phyloP scores from a whole-genome alignment of 2,888 invertebrate genomes.

The Oegoconia quadripuncta region DNA sequence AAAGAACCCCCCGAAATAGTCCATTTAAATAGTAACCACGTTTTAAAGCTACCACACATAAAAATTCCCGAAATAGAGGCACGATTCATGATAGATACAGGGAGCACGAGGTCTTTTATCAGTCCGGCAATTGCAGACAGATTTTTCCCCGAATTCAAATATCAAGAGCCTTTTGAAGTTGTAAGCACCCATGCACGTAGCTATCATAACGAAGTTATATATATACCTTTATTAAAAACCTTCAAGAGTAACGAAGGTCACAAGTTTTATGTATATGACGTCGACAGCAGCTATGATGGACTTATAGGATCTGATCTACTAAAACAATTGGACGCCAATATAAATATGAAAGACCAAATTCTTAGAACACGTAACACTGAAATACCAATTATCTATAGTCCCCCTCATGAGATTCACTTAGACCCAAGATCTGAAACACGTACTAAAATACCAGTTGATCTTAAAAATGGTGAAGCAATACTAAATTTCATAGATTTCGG shows the following conservation, averaged over 20 bases:
- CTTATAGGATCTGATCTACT: constrained; percentile 19
- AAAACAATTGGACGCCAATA: constrained; percentile 14
- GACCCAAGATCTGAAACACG: constrained; percentile 3
- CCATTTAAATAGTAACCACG: constrained; percentile 1
- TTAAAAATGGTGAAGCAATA: constrained; percentile 8
- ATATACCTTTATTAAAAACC: constrained; percentile 10
- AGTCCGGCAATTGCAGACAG: constrained; percentile 14
- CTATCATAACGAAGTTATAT: constrained; percentile 7
- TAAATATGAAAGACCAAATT: constrained; percentile 8
- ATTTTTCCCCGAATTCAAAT: constrained; percentile 7
- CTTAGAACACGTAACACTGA: constrained; percentile 5
- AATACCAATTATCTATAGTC: constrained; percentile 17
- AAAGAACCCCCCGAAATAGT: constrained; percentile 5
- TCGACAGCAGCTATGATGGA: constrained; percentile 18
- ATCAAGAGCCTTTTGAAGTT: constrained; percentile 12
- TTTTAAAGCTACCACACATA: constrained; percentile 15
- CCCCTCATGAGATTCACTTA: constrained; percentile 1
- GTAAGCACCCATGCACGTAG: constrained; percentile 13
- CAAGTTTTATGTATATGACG: constrained; percentile 20
- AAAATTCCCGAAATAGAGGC: constrained; percentile 16
- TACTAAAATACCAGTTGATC: constrained; percentile 1
- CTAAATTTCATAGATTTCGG: constrained; percentile 7
- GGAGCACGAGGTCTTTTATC: constrained; percentile 17
- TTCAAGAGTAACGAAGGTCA: constrained; percentile 9
- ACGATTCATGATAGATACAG: constrained; percentile 19